Conservation (phyloP, 1,140 invertebrate genomes). For the Plutomurus gul region DNA sequence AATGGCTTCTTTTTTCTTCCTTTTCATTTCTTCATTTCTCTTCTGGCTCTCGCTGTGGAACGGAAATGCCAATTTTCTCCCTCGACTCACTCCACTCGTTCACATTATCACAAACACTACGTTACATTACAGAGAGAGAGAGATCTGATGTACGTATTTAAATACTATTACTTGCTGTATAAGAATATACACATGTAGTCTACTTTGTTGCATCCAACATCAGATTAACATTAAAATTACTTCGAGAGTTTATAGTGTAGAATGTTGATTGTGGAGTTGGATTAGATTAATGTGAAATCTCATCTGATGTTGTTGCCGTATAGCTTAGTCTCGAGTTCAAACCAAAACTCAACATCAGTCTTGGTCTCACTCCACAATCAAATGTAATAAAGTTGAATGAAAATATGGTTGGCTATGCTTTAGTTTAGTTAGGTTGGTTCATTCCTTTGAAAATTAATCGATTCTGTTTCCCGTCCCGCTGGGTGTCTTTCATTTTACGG, state of each 20-base stretch:
- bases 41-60: constrained; percentile 41
- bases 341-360: too few relatives aligned
- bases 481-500: constrained; percentile 13
- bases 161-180: not conserved
- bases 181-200: too few relatives aligned
- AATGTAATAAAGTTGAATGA: not conserved
- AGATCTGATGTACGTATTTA: not conserved
- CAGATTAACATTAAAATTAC: too few relatives aligned
- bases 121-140: too few relatives aligned
- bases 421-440: not conserved
- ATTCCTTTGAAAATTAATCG: constrained; percentile 13
- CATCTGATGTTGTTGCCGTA: not conserved
- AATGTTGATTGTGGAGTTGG: not conserved
- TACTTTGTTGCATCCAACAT: not conserved
- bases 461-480: constrained; percentile 17
- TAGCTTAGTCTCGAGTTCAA: too few relatives aligned
- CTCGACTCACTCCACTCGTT: not conserved
- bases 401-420: not conserved
- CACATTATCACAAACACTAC: not conserved
- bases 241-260: too few relatives aligned
- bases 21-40: constrained; percentile 1
- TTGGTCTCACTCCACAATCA: too few relatives aligned
- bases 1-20: constrained; percentile 1
- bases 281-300: not conserved
- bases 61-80: constrained; percentile 36